A percentile compares a stretch with the other conserved stretches of the same genome.
Evolutionary conservation across 2,113 vertebrate genomes (phyloP).

Genomic region (Phocoena sinus): DNA sequence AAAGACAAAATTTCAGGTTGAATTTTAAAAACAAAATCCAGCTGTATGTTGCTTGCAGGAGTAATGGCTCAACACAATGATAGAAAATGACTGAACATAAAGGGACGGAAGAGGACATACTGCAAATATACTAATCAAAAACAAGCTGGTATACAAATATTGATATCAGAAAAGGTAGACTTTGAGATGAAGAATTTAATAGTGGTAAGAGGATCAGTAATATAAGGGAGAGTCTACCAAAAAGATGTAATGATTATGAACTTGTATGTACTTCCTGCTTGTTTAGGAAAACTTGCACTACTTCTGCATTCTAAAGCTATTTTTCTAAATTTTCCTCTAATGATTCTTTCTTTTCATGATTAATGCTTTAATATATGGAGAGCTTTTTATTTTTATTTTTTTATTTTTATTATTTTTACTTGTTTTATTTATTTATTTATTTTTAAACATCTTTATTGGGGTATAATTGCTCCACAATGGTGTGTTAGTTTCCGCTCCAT

Average conservation of each 20-base stretch:
- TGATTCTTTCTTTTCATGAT: slow-evolving; percentile 3
- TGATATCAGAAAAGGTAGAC: not conserved
- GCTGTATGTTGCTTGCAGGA: not conserved
- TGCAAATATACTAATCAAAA: not conserved
- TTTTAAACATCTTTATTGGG: too few relatives aligned
- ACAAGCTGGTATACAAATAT: not conserved
- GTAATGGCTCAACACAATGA: not conserved
- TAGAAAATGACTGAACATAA: not conserved
- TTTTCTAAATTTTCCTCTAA: not conserved
- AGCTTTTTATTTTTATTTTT: not conserved
- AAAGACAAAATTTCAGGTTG: not conserved
- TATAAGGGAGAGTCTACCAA: not conserved
- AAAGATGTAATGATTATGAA: not conserved
- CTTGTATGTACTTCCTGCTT: not conserved
- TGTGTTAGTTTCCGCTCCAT: too few relatives aligned
- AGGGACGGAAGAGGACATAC: not conserved
- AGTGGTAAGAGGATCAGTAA: not conserved
- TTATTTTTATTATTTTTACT: too few relatives aligned
- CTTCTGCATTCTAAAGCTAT: not conserved
- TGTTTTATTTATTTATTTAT: too few relatives aligned
- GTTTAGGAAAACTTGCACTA: not conserved
- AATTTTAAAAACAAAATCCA: not conserved
- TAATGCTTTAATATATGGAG: not conserved
- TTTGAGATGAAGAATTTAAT: not conserved
- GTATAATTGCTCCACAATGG: too few relatives aligned